These are phyloP conservation scores for Himalopsyche tibetana DNA, from an alignment of 2,888 invertebrate species.

Conservation along the genomic window DNA sequence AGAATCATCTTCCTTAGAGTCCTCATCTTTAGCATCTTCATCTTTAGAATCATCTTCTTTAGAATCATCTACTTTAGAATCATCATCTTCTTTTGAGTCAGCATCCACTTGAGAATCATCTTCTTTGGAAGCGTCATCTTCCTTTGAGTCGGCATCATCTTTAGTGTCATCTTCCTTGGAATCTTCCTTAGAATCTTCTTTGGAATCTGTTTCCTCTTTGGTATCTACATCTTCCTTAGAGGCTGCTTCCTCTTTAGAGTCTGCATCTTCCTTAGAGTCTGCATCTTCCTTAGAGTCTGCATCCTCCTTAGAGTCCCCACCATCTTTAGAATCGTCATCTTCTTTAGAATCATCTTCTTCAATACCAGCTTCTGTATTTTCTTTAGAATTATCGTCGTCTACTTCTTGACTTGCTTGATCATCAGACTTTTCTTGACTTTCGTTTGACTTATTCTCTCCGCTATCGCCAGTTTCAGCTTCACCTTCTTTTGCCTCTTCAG, in stretches of 20 bases:
- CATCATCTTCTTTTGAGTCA: constrained; percentile 64
- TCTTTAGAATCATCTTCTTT: constrained; percentile 65
- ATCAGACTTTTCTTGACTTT: constrained; percentile 66
- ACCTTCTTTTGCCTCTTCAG: constrained; percentile 61
- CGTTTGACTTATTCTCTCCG: constrained; percentile 67
- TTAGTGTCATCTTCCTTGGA: constrained; percentile 66
- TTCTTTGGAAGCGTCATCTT: constrained; percentile 65
- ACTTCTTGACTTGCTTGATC: constrained; percentile 65
- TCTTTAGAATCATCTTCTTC: constrained; percentile 65
- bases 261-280: constrained; percentile 67
- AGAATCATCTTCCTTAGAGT: constrained; percentile 66
- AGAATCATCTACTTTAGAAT: constrained; percentile 65
- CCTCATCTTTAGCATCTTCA: constrained; percentile 66
- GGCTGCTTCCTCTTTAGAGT: constrained; percentile 67
- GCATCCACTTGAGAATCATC: constrained; percentile 68
- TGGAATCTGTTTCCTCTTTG: constrained; percentile 67
- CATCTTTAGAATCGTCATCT: constrained; percentile 67
- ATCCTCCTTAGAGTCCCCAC: constrained; percentile 66
- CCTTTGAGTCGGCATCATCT: constrained; percentile 64
- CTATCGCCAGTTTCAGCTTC: constrained; percentile 69
- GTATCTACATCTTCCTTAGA: constrained; percentile 62
- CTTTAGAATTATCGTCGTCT: constrained; percentile 66
- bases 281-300: constrained; percentile 67
- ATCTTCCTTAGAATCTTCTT: constrained; percentile 65
- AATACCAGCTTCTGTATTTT: constrained; percentile 67